Conservation (phyloP, 2,797 vertebrate species). For the Erpetoichthys calabaricus region DNA sequence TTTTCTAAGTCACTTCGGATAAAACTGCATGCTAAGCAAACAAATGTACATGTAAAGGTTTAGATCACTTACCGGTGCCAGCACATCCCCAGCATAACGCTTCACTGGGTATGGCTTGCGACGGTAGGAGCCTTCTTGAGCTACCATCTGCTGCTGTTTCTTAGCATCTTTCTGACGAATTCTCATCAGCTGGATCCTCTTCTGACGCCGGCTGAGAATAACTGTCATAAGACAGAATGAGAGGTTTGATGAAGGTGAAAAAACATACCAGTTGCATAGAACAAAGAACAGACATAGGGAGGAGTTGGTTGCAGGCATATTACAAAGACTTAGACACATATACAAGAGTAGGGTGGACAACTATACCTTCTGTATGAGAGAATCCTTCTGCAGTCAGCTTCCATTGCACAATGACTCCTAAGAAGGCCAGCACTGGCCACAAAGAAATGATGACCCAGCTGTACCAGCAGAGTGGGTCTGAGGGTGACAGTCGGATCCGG, state of each 20-base stretch:
- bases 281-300: not conserved
- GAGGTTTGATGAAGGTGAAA: too few species aligned
- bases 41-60: not conserved
- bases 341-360: not conserved
- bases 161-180: slow-evolving; percentile 67
- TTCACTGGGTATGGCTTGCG: slow-evolving; percentile 52
- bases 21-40: not conserved
- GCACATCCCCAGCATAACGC: slow-evolving; percentile 62
- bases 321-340: not conserved
- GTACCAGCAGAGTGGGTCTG: slow-evolving; percentile 66
- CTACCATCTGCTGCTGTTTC: slow-evolving; percentile 44
- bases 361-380: slow-evolving; percentile 66
- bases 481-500: slow-evolving; percentile 47
- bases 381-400: slow-evolving; percentile 63
- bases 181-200: slow-evolving; percentile 65
- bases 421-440: slow-evolving; percentile 64
- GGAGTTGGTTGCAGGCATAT: not conserved
- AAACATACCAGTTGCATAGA: not conserved
- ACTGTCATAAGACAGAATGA: slow-evolving; percentile 27
- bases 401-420: slow-evolving; percentile 71
- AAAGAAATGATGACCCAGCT: slow-evolving; percentile 73
- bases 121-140: slow-evolving; percentile 56
- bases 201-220: slow-evolving; percentile 58
- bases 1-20: too few species aligned
- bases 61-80: slow-evolving; percentile 62